Base-by-base conservation (phyloP, 1,140 invertebrate species). In the Chironomus striatipennis region DNA sequence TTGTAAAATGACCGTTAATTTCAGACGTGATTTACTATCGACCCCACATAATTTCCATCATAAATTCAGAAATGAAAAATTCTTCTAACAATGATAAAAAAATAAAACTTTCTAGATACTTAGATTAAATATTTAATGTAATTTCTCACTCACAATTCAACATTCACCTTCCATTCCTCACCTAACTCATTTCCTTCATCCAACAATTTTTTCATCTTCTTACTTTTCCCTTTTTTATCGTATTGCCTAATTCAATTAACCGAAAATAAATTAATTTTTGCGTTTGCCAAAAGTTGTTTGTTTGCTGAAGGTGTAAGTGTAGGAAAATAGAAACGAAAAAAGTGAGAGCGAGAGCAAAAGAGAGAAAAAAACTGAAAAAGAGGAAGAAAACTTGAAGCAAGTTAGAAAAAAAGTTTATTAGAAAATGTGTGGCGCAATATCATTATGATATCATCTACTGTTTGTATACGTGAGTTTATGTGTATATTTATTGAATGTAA, bases 201-300 rank as follows among this genome's bases (percentile, higher is more conserved):
- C 12, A 12, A 57, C 24, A 57, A 1, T 15, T 57, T 57, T 4
- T 57, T 15, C 4, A 12, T 57, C 47, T 8, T 47, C 43, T 10
- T 43, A 12, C 43, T 47, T n/a, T 47, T 57, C 47, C 5, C 47
- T 57, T 57, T 57, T 34, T 34, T 34, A 34, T 34, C 47, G 12
- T 57, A 57, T 57, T 57, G 47, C 47, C 47, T 57, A 57, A 57
- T 57, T 57, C 47, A 57, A 57, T 57, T 57, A 57, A 57, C 47
- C 47, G 47, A 57, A n/a, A 57, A 57, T n/a, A n/a, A 57, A 57
- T n/a, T 57, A n/a, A 57, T n/a, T 57, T 57, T 57, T 57, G 47
- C 47, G 47, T 57, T 57, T 57, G 47, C 47, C 12, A 57, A 57
- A 57, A 57, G 47, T 57, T 57, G 47, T 57, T 57, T 57, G 47